These are phyloP conservation scores for Odontocerum albicorne DNA, from an alignment of 2,888 invertebrate species.

Conservation along the genomic window DNA sequence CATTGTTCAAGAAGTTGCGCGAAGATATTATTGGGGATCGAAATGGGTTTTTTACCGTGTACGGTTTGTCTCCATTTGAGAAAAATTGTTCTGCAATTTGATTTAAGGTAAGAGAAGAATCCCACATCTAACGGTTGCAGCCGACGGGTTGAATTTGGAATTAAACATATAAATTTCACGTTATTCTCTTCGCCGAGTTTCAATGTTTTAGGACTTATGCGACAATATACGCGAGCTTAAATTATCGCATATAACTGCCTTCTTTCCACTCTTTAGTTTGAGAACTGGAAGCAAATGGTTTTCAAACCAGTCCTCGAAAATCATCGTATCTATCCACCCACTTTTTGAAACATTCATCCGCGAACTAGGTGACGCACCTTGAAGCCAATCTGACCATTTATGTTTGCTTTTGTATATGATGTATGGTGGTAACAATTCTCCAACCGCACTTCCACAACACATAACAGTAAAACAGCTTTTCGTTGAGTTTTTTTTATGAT, in stretches of 20 bases:
- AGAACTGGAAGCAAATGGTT: background rate
- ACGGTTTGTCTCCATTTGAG: background rate
- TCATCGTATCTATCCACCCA: slow-evolving; percentile 3
- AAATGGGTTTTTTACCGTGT: background rate
- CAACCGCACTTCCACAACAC: background rate
- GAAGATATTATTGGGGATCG: background rate
- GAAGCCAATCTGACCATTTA: background rate
- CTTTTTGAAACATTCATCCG: slow-evolving; percentile 1
- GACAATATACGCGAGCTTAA: background rate
- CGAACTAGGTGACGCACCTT: background rate
- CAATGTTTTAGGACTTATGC: background rate
- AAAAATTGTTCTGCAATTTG: too few species aligned
- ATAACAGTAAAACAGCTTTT: slow-evolving; percentile 1
- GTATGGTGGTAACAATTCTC: background rate
- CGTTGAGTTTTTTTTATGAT: slow-evolving; percentile 5
- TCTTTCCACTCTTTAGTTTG: background rate
- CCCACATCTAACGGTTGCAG: slow-evolving; percentile 2
- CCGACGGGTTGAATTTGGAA: background rate
- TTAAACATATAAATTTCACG: slow-evolving; percentile 1
- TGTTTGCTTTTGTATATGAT: slow-evolving; percentile 1
- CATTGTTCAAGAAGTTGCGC: too few species aligned
- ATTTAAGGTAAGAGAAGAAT: background rate
- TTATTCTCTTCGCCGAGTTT: background rate
- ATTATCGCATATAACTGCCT: background rate
- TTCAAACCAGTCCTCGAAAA: slow-evolving; percentile 3